phyloP scores from a whole-genome alignment of 2,113 vertebrate species.

The Nothoprocta pentlandii region DNA sequence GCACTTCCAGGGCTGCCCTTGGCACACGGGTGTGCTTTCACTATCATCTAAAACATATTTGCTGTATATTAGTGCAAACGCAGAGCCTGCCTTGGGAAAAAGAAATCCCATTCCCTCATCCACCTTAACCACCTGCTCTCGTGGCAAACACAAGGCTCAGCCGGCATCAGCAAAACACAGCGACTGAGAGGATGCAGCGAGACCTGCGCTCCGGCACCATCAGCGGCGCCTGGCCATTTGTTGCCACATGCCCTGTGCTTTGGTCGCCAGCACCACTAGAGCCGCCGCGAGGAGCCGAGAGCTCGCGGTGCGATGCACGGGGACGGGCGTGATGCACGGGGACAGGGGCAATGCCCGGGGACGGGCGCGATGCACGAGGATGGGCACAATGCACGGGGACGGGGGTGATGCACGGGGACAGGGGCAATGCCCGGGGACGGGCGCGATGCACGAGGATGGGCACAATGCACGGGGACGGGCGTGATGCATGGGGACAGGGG shows the following conservation, averaged over 20 bases:
- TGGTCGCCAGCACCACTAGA: background rate
- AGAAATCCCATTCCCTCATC: constrained; percentile 4
- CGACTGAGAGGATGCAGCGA: background rate
- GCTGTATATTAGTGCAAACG: constrained; percentile 1
- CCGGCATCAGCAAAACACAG: background rate
- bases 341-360: too few relatives aligned
- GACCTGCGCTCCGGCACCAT: fast-evolving
- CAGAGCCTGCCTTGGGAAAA: background rate
- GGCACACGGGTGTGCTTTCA: background rate
- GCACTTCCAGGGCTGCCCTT: background rate
- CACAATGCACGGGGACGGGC: background rate
- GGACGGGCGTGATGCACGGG: too few relatives aligned
- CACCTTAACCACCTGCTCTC: constrained; percentile 4
- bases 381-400: background rate
- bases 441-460: background rate
- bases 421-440: too few relatives aligned
- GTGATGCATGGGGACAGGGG: too few relatives aligned
- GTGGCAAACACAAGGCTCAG: background rate
- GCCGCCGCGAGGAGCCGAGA: background rate
- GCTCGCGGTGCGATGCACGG: background rate
- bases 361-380: too few relatives aligned
- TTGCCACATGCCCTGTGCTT: fast-evolving
- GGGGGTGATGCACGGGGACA: too few relatives aligned
- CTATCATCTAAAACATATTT: background rate
- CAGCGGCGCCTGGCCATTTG: background rate